Evolutionary conservation across 2,888 invertebrate genomes (phyloP), one percentile per base, ranked within the genome.

Genomic region (Nemotelus nigrinus): DNA sequence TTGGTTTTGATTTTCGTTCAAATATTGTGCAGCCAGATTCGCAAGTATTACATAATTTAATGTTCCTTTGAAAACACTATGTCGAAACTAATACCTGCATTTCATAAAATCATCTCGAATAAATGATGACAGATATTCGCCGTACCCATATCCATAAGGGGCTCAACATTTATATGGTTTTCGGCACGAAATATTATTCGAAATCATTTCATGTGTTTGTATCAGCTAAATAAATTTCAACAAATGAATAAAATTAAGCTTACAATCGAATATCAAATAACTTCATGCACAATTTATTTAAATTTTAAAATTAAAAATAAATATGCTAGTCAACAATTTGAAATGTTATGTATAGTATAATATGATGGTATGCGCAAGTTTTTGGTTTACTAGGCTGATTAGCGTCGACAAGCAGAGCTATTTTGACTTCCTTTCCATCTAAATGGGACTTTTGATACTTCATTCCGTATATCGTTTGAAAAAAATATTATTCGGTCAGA

Each of bases 121-220:
- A 72, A 60, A 10, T 72, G 58, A n/a, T 58, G 4, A 48, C 53
- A 43, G 48, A 43, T 68, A 6, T 68, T 68, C 25, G 25, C 25
- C 25, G 25, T 68, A 6, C 50, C 74, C 74, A 50, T 63, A 74
- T 74, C 74, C 74, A 74, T 74, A 74, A 50, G 74, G 74, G 74
- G 74, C 74, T 74, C 74, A 74, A 63, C 50, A 74, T 74, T 74
- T 74, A 63, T 63, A 74, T 74, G 74, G 74, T 41, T 50, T 74
- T 68, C 7, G 74, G 74, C 74, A 57, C 7, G 10, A 63, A 55
- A 53, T 39, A 63, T 74, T 74, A 74, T 60, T 74, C 57, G 48
- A 74, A 74, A 63, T 60, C 60, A 74, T 74, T 74, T 74, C 41
- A 74, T 39, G 53, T 43, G 55, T 10, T 25, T 25, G 25, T 25